phyloP scores from a whole-genome alignment of 2,113 vertebrate genomes.

The Ramphastos sulfuratus region DNA sequence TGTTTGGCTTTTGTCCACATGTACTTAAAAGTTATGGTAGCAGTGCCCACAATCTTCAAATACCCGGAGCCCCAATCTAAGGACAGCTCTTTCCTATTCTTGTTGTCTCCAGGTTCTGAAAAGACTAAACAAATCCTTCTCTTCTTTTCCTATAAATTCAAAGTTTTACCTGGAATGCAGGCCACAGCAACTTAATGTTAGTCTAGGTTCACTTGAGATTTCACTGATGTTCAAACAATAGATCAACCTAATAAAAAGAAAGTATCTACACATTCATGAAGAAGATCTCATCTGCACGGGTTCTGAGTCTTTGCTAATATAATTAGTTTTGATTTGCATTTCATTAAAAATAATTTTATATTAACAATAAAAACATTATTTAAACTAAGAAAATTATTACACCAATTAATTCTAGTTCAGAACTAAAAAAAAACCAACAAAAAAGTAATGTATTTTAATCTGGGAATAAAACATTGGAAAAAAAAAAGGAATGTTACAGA shows the following conservation, averaged over 20 bases:
- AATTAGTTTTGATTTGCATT: neutral
- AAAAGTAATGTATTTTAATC: neutral
- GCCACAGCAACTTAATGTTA: neutral
- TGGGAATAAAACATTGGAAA: neutral
- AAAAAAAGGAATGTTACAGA: neutral
- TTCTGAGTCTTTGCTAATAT: neutral
- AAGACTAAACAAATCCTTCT: neutral
- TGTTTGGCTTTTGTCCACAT: neutral
- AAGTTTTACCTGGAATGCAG: neutral
- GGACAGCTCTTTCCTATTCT: neutral
- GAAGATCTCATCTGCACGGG: neutral
- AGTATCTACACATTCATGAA: neutral
- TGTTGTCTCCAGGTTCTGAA: neutral
- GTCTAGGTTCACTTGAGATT: neutral
- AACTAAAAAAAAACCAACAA: neutral
- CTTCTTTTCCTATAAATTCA: neutral
- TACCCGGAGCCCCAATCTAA: accelerated
- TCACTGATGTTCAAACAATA: neutral
- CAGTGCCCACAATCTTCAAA: neutral
- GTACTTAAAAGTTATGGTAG: neutral
- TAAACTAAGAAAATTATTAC: neutral
- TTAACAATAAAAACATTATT: conserved; percentile 4
- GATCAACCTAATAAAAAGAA: neutral
- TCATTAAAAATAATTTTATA: neutral
- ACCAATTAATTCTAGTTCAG: neutral